A percentile compares a stretch with the other conserved stretches of the same genome.
Evolutionary conservation across 2,113 vertebrate genomes (phyloP).

Genomic region (Cheilinus undulatus): DNA sequence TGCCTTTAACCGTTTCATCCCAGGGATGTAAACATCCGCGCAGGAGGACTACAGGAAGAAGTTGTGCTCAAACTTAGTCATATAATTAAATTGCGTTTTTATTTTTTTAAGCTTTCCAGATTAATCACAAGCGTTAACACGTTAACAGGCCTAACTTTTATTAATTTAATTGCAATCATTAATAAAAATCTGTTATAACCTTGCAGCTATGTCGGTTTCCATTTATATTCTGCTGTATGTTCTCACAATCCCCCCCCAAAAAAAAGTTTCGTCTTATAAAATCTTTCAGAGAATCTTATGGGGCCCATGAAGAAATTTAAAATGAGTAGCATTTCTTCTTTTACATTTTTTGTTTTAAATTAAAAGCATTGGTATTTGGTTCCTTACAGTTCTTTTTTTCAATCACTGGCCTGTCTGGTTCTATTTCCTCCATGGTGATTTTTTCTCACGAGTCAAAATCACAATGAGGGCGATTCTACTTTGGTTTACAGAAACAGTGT

Average conservation of each 20-base stretch:
- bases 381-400: too few species aligned
- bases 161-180: background rate
- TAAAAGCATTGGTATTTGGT: too few species aligned
- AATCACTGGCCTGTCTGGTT: background rate
- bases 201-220: constrained; percentile 4
- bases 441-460: background rate
- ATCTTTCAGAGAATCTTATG: background rate
- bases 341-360: too few species aligned
- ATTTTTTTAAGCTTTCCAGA: too few species aligned
- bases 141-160: background rate
- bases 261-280: background rate
- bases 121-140: too few species aligned
- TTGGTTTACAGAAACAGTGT: constrained; percentile 3
- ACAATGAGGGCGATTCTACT: background rate
- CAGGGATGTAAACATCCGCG: too few species aligned
- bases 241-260: background rate
- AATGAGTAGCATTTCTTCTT: too few species aligned
- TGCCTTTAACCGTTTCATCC: too few species aligned
- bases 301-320: too few species aligned
- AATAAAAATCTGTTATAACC: background rate
- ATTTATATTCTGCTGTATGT: background rate
- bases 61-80: too few species aligned
- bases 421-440: background rate
- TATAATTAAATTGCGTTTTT: too few species aligned
- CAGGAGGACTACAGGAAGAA: too few species aligned